Base-by-base conservation (phyloP, 35 echinoderm and acorn worm genomes). In the Eucidaris tribuloides region DNA sequence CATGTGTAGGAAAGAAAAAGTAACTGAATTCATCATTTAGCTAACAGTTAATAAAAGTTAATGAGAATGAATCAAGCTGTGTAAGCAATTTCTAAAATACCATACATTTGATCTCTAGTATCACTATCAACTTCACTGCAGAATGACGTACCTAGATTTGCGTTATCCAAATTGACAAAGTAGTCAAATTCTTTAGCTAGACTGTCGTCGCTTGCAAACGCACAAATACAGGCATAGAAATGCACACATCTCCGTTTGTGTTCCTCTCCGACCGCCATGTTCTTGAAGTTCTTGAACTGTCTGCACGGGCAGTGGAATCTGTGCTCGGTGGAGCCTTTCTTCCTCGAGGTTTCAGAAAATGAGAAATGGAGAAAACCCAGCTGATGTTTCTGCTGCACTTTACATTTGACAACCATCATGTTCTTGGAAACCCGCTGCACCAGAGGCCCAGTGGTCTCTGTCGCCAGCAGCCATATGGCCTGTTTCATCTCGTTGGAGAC, bases 401-500 rank as follows among this genome's bases (percentile, higher is more conserved):
- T 99, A 52, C 96, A 99, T 65, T 99, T 99, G 42, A 99, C 96
- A 0, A 99, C 96, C 96, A 99, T 93, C 31, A 99, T 87, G 48
- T 99, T 99, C 50, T 99, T 99, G 7, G 90, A 90, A 2, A 99
- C 96, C 32, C 96, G 72, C 68, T 99, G 96, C 2, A 99, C 96
- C 7, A 99, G 55, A 25, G 96, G 96, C 62, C 96, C 96, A 0
- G 96, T 99, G 13, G 96, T 99, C 56, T 99, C 96, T 41, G 96
- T 99, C 3, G 96, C 96, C 20, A 99, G 49, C 33, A 99, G 76
- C 96, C 96, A 99, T 18, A 99, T 99, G 4, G 96, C 86, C 65
- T 99, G 96, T 70, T 99, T 99, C 32, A 99, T 92, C 58, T 99
- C 96, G 81, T 99, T 99, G 9, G 96, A 93, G 23, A 99, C 91